A percentile compares a stretch with the other conserved stretches of the same genome.
These are phyloP conservation scores for Siderastrea radians DNA, from an alignment of 92 coral and sea anemone genomes.

Conservation along the genomic window DNA sequence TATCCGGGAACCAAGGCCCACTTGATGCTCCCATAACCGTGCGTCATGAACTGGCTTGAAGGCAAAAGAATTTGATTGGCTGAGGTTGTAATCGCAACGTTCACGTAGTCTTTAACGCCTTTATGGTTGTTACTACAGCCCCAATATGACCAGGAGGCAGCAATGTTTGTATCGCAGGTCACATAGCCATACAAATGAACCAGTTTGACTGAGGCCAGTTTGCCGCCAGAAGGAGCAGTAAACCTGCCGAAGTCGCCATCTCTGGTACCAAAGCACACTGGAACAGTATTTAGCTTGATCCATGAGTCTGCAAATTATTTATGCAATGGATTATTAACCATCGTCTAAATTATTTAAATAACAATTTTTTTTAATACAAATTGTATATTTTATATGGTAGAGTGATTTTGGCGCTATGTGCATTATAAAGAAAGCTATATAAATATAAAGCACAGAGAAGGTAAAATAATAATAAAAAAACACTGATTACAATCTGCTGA, in stretches of 20 bases:
- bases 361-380: not conserved
- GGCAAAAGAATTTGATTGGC: not conserved
- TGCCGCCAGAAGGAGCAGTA: not conserved
- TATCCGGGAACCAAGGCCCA: constrained; percentile 7
- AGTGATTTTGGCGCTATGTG: too few relatives aligned
- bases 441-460: too few relatives aligned
- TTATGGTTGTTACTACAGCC: not conserved
- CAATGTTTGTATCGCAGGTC: not conserved
- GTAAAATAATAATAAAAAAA: too few relatives aligned
- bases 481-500: too few relatives aligned
- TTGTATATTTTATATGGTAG: too few relatives aligned
- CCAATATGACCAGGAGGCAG: not conserved
- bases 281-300: not conserved
- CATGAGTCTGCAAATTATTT: not conserved
- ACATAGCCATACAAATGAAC: not conserved
- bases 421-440: too few relatives aligned
- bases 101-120: not conserved
- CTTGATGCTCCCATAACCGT: not conserved
- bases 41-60: not conserved
- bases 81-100: not conserved
- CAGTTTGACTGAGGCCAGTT: not conserved
- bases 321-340: not conserved
- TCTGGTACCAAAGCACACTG: not conserved
- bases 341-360: not conserved
- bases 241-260: not conserved